Base-by-base conservation (phyloP, 2,113 vertebrate species). In the Phalacrocorax brasilianus region DNA sequence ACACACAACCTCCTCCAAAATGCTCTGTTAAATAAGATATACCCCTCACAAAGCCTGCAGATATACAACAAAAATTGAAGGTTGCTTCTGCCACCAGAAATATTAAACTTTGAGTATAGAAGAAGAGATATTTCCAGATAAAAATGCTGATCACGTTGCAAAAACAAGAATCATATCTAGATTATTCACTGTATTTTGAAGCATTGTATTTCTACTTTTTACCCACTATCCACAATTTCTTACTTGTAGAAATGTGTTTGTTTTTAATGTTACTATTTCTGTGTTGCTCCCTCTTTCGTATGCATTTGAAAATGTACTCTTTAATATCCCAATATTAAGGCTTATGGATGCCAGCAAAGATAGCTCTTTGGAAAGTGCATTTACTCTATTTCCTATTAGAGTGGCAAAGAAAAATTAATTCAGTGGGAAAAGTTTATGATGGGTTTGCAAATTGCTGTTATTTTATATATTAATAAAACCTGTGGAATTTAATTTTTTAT, bases 41-140 rank as follows among this genome's bases (percentile, higher is more conserved):
- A 81, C 1, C 1, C 0, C 2, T 42, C 27, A 62, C 1, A 6
- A 19, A 62, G 9, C 20, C 11, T 49, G 33, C 4, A 2, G 14
- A 66, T 70, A 80, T 26, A 49, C 7, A 30, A n/a, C 2, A 76
- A 71, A 87, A 79, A 44, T 8, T 50, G 6, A 7, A 74, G 67
- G 11, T 27, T 76, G 22, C 4, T 56, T 71, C 52, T 67, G 27
- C 11, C 27, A 84, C 11, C 6, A 72, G 16, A 30, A 56, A 28
- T 35, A 58, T 58, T 67, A 72, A 63, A 16, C 3, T 59, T 58
- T 45, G 14, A 32, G 6, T 35, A 35, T 2, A 45, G 5, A n/a
- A 81, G 28, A 71, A 68, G 32, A 45, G 0, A 38, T 4, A 17
- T 61, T 74, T 83, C 79, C 35, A 26, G 6, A 27, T 33, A 24